phyloP scores from a whole-genome alignment of 37 sponge, comb jelly and placozoan genomes.

The Lycopodina hypogea region DNA sequence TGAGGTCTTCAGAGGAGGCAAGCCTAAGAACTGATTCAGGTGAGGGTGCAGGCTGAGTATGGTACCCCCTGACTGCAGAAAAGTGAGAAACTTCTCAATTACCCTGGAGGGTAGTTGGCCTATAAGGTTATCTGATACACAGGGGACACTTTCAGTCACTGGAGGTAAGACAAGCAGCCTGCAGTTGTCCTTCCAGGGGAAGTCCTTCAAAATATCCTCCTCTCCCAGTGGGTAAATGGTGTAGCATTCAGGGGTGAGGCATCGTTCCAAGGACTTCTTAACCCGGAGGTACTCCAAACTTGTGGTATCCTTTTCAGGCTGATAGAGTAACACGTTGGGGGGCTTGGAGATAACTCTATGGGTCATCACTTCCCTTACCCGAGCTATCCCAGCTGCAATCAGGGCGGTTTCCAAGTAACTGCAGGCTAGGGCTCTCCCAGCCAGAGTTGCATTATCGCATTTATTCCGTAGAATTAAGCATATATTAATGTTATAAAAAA shows the following conservation, averaged over 20 bases:
- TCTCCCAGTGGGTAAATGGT: conserved; percentile 34
- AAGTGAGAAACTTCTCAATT: conserved; percentile 13
- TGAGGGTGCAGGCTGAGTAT: conserved; percentile 45
- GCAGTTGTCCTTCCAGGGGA: conserved; percentile 63
- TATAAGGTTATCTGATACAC: neutral
- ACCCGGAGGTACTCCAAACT: neutral
- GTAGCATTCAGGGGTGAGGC: conserved; percentile 46
- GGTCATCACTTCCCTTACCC: too few relatives aligned
- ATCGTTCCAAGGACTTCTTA: conserved; percentile 5
- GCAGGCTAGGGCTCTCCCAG: too few relatives aligned
- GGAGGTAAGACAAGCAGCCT: conserved; percentile 37
- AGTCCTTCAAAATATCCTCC: conserved; percentile 14
- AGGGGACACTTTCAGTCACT: neutral
- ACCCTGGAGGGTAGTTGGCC: conserved; percentile 7
- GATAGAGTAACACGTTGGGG: conserved; percentile 46
- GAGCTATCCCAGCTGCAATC: too few relatives aligned
- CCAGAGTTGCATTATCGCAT: too few relatives aligned
- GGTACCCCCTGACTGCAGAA: conserved; percentile 25
- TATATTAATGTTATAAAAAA: too few relatives aligned
- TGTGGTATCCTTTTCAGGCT: conserved; percentile 10
- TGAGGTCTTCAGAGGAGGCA: too few relatives aligned
- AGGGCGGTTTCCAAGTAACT: too few relatives aligned
- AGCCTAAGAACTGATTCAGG: conserved; percentile 25
- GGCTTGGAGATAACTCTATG: conserved; percentile 35
- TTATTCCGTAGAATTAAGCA: too few relatives aligned